Percentiles rank a stretch among this genome's conserved stretches.
Conservation (phyloP, 2,113 vertebrate genomes). For the Alethe diademata region DNA sequence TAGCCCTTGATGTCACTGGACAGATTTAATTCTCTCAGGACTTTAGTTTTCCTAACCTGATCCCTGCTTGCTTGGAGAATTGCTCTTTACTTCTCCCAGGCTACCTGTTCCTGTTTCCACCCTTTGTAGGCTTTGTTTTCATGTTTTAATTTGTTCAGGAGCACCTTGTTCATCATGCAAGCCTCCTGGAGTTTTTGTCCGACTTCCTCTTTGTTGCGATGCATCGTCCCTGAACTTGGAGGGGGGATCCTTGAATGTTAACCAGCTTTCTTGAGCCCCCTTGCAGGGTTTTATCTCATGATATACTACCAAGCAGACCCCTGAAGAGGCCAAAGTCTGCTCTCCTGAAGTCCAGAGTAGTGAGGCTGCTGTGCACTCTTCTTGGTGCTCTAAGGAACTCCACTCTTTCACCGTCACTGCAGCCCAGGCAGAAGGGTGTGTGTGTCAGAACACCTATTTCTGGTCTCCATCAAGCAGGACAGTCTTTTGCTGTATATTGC, state of each 20-base stretch:
- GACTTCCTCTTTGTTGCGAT: rapidly evolving
- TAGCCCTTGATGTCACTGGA: not conserved
- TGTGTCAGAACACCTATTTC: not conserved
- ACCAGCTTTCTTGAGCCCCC: not conserved
- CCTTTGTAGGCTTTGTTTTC: not conserved
- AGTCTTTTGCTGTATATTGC: not conserved
- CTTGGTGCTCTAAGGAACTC: not conserved
- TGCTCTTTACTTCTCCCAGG: not conserved
- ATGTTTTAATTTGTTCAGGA: not conserved
- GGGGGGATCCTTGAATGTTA: not conserved
- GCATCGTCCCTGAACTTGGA: not conserved
- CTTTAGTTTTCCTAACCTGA: not conserved
- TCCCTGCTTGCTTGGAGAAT: not conserved
- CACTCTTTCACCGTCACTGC: not conserved
- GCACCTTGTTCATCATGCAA: not conserved
- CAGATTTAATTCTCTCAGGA: not conserved
- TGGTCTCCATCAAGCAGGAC: not conserved
- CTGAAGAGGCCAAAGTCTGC: not conserved
- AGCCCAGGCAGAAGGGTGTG: not conserved
- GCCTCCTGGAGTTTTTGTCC: not conserved
- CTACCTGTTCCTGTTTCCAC: not conserved
- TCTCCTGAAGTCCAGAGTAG: not conserved
- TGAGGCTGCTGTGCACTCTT: rapidly evolving
- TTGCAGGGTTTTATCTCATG: not conserved
- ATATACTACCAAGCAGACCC: not conserved